These are phyloP conservation scores for Andrena fulva DNA, from an alignment of 2,888 invertebrate genomes.

Conservation along the genomic window DNA sequence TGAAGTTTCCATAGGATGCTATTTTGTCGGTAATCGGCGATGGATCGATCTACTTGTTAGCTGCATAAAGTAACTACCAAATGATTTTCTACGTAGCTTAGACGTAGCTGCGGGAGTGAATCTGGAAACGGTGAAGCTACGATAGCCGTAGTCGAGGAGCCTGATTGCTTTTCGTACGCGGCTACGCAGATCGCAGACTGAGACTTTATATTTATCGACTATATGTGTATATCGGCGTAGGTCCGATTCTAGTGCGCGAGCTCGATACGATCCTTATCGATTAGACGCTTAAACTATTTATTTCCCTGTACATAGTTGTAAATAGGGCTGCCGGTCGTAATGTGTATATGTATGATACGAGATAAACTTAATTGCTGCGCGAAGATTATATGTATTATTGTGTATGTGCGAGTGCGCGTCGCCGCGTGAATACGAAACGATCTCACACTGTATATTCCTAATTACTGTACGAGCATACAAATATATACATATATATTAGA, in stretches of 20 bases:
- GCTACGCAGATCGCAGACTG: constrained; percentile 30
- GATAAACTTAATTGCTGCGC: constrained; percentile 41
- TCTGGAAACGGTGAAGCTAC: background rate
- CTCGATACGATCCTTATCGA: constrained; percentile 45
- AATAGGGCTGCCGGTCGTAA: constrained; percentile 63
- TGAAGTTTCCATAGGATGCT: background rate
- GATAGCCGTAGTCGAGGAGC: background rate
- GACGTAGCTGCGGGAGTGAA: background rate
- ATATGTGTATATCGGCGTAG: constrained; percentile 12
- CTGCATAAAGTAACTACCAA: constrained; percentile 25
- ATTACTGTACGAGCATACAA: constrained; percentile 44
- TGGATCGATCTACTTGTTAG: background rate
- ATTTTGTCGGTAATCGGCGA: constrained; percentile 1
- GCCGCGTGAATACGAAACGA: constrained; percentile 61
- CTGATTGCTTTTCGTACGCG: constrained; percentile 1
- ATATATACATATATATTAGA: constrained; percentile 51
- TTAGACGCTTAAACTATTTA: constrained; percentile 74
- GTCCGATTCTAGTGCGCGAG: constrained; percentile 27
- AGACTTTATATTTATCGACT: constrained; percentile 47
- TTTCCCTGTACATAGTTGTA: constrained; percentile 78
- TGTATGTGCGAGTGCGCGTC: constrained; percentile 31
- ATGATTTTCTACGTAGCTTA: constrained; percentile 19
- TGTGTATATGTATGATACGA: constrained; percentile 75
- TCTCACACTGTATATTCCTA: constrained; percentile 71
- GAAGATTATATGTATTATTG: constrained; percentile 46